These are phyloP conservation scores for Notiomystis cincta DNA, from an alignment of 2,113 vertebrate genomes.

Conservation along the genomic window DNA sequence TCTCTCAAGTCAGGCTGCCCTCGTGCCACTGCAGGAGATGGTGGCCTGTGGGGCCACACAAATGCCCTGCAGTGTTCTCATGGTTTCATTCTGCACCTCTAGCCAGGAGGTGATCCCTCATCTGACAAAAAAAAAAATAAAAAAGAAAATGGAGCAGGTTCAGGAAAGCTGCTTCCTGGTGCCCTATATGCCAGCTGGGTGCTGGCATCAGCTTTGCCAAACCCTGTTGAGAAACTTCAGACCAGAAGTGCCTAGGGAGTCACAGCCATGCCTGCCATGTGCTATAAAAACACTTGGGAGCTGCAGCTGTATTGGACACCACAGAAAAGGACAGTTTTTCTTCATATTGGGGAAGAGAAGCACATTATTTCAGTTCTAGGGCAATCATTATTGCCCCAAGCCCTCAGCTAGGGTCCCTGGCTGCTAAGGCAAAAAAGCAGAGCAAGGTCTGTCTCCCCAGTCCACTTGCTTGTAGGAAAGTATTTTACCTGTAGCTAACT, in stretches of 20 bases:
- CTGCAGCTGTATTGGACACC: not conserved
- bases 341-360: not conserved
- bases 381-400: not conserved
- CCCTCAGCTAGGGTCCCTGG: not conserved
- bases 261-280: not conserved
- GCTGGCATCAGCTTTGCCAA: not conserved
- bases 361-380: not conserved
- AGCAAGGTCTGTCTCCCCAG: not conserved
- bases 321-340: not conserved
- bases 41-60: not conserved
- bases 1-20: not conserved
- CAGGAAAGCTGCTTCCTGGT: not conserved
- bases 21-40: rapidly evolving
- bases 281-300: not conserved
- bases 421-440: not conserved
- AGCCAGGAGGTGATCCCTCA: not conserved
- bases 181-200: not conserved
- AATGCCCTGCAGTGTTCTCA: not conserved
- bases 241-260: not conserved
- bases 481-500: not conserved
- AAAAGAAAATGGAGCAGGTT: rapidly evolving
- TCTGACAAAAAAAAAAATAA: not conserved
- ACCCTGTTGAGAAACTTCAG: not conserved
- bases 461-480: not conserved
- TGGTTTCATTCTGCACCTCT: not conserved